phyloP scores from a whole-genome alignment of 2,797 vertebrate genomes.

The Sebastiscus tertius region DNA sequence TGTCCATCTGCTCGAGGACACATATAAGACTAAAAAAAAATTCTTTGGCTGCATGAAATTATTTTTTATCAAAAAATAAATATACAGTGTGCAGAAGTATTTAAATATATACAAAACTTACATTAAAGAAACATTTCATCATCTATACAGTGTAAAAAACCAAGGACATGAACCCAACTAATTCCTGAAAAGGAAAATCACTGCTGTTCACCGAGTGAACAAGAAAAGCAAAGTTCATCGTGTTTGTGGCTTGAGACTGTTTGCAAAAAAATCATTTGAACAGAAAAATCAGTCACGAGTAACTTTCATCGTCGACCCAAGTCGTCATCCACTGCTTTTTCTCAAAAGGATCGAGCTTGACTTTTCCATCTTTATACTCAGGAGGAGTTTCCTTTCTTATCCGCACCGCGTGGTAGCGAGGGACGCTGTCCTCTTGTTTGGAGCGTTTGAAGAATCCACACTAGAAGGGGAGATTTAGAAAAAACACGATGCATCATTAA shows the following conservation, averaged over 20 bases:
- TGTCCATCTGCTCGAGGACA: slow-evolving; percentile 1
- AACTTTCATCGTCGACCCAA: slow-evolving; percentile 94
- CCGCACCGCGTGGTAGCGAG: slow-evolving; percentile 93
- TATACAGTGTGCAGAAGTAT: slow-evolving; percentile 76
- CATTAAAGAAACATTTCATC: slow-evolving; percentile 70
- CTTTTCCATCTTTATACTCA: slow-evolving; percentile 83
- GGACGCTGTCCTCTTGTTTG: slow-evolving; percentile 91
- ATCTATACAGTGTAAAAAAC: slow-evolving; percentile 70
- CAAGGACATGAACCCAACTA: slow-evolving; percentile 7
- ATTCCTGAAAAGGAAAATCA: slow-evolving; percentile 6
- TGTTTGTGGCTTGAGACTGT: slow-evolving; percentile 4
- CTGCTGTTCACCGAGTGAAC: slow-evolving; percentile 4
- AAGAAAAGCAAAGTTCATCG: slow-evolving; percentile 16
- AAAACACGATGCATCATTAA: background rate
- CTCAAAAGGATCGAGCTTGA: slow-evolving; percentile 81
- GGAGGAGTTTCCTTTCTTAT: slow-evolving; percentile 90
- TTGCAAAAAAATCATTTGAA: background rate
- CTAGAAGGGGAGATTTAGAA: slow-evolving; percentile 69
- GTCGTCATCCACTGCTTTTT: slow-evolving; percentile 95
- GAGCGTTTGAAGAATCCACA: slow-evolving; percentile 97
- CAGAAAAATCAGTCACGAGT: slow-evolving; percentile 78
- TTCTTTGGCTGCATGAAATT: slow-evolving; percentile 69
- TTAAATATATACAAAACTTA: slow-evolving; percentile 88
- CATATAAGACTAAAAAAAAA: slow-evolving; percentile 33
- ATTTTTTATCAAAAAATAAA: slow-evolving; percentile 78